A percentile compares a stretch with the other conserved stretches of the same genome.
Evolutionary conservation across 2,888 invertebrate species (phyloP).

Genomic region (Leucophenga maculata): DNA sequence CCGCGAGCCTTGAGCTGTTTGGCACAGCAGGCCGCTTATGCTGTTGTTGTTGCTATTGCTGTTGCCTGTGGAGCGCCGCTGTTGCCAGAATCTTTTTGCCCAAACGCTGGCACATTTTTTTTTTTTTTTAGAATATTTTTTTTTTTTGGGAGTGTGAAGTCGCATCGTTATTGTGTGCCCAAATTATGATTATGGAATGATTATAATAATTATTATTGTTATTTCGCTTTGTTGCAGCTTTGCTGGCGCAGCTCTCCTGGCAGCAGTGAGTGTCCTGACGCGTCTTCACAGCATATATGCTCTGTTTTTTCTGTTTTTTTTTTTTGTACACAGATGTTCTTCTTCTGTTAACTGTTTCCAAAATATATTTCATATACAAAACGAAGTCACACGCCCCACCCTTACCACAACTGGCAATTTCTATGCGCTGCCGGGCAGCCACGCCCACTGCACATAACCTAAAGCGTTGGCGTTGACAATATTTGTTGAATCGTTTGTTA

Average conservation of each 20-base stretch:
- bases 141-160: conserved; percentile 17
- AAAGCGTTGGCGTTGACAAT: not conserved
- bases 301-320: not conserved
- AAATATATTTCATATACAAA: not conserved
- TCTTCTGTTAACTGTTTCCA: conserved; percentile 5
- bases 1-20: not conserved
- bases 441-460: too few relatives aligned
- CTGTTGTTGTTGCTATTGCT: not conserved
- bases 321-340: conserved; percentile 6
- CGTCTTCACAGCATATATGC: too few relatives aligned
- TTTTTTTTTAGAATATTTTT: not conserved
- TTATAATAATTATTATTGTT: conserved; percentile 67
- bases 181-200: conserved; percentile 69
- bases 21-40: not conserved
- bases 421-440: too few relatives aligned
- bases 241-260: not conserved
- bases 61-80: conserved; percentile 6
- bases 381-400: not conserved
- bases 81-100: not conserved
- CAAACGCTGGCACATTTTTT: not conserved
- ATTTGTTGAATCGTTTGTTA: not conserved
- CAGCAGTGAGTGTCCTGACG: not conserved
- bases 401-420: not conserved
- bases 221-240: conserved; percentile 30
- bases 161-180: conserved; percentile 36